Conservation (phyloP, 2,113 vertebrate species). For the Istiophorus platypterus region DNA sequence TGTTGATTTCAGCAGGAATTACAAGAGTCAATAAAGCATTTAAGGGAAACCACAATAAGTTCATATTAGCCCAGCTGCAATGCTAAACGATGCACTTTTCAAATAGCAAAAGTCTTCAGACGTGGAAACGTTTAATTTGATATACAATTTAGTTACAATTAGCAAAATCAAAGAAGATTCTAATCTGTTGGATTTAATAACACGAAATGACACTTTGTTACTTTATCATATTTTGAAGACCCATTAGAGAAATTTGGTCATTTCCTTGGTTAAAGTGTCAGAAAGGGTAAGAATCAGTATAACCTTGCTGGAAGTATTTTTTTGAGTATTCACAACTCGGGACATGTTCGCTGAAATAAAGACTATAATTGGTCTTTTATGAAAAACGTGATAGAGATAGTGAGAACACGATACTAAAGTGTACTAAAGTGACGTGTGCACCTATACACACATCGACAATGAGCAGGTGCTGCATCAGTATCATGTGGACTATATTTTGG, state of each 20-base stretch:
- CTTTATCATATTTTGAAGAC: not conserved
- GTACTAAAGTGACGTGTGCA: too few species aligned
- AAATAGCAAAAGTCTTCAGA: not conserved
- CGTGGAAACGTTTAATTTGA: not conserved
- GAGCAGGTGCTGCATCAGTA: slow-evolving; percentile 57
- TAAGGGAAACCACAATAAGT: not conserved
- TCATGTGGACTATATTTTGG: slow-evolving; percentile 50
- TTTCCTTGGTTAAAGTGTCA: not conserved
- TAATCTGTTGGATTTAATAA: not conserved
- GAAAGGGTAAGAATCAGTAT: not conserved
- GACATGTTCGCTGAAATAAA: not conserved
- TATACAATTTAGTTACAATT: not conserved
- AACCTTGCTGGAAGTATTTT: not conserved
- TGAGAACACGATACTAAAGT: not conserved
- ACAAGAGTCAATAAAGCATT: not conserved
- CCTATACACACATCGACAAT: not conserved
- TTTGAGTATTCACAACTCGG: not conserved
- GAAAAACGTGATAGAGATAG: not conserved
- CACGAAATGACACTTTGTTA: not conserved
- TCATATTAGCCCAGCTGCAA: not conserved
- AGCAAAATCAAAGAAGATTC: not conserved
- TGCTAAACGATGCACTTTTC: not conserved
- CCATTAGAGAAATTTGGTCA: too few species aligned
- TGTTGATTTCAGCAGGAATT: not conserved
- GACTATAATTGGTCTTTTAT: not conserved